A percentile compares a stretch with the other conserved stretches of the same genome.
These are phyloP conservation scores for Drosophila parvula DNA, from an alignment of 1,140 invertebrate genomes.

Conservation along the genomic window DNA sequence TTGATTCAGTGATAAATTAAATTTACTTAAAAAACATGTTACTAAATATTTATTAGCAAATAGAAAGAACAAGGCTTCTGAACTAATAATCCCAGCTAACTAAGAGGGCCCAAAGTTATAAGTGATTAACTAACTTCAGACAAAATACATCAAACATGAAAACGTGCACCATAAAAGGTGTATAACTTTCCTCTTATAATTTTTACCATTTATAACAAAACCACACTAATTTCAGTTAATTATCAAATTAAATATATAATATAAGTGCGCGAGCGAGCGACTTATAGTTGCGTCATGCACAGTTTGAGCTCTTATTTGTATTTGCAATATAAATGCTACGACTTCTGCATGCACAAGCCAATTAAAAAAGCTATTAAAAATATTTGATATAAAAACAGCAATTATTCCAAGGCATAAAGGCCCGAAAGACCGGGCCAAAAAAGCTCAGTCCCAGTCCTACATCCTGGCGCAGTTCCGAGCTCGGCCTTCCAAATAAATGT, in stretches of 20 bases:
- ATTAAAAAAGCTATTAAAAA: slow-evolving; percentile 73
- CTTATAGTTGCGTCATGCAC: slow-evolving; percentile 29
- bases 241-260: not conserved
- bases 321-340: slow-evolving; percentile 47
- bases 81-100: too few relatives aligned
- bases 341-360: slow-evolving; percentile 55
- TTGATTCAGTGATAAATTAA: too few relatives aligned
- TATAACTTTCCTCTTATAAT: not conserved
- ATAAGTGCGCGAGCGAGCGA: not conserved
- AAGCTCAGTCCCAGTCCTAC: not conserved
- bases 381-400: slow-evolving; percentile 70
- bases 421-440: slow-evolving; percentile 14
- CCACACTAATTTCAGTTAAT: slow-evolving; percentile 4
- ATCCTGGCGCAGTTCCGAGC: not conserved
- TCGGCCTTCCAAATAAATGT: slow-evolving; percentile 33
- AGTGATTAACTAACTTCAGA: not conserved
- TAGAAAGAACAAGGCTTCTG: too few relatives aligned
- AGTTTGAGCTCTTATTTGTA: slow-evolving; percentile 23
- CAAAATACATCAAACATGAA: not conserved
- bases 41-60: too few relatives aligned
- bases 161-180: not conserved
- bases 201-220: not conserved
- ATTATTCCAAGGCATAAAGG: slow-evolving; percentile 67
- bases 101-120: too few relatives aligned
- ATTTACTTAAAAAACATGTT: too few relatives aligned